Percentiles rank a stretch among this genome's conserved stretches.
Conservation (phyloP, 2,888 invertebrate species). For the Mesochorus sp. region DNA sequence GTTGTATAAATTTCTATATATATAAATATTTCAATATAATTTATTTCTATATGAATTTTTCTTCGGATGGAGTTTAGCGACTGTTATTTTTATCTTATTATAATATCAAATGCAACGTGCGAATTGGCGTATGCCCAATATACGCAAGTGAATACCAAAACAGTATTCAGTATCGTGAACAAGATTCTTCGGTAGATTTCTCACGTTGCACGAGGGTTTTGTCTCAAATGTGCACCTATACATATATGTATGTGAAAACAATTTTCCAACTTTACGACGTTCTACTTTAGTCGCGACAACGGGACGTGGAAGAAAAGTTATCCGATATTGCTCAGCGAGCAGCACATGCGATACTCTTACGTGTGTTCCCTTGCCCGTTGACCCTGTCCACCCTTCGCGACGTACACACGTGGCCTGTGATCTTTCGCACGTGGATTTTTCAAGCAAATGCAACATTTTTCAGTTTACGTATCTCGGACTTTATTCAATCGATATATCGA, state of each 20-base stretch:
- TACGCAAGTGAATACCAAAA: no score
- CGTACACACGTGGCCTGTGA: conserved; percentile 24
- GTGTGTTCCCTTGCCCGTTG: background rate
- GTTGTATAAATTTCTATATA: no score
- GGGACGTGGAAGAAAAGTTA: conserved; percentile 47
- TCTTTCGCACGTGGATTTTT: conserved; percentile 31
- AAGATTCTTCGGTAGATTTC: conserved; percentile 15
- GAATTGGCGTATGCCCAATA: no score
- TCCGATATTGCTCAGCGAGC: conserved; percentile 39
- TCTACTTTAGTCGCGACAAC: background rate
- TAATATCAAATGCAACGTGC: no score
- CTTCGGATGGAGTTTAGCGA: no score
- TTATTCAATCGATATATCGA: conserved; percentile 31
- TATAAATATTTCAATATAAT: background rate
- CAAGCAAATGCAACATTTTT: conserved; percentile 9
- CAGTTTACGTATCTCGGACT: conserved; percentile 10
- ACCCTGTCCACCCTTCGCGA: background rate
- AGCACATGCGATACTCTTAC: conserved; percentile 5
- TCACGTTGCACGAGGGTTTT: background rate
- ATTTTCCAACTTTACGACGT: conserved; percentile 52
- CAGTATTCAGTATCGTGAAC: background rate
- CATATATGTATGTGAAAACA: conserved; percentile 54
- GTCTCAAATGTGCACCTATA: no score
- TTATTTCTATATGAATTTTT: background rate
- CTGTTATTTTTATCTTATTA: no score